A percentile compares a stretch with the other conserved stretches of the same genome.
Evolutionary conservation across 1,140 invertebrate genomes (phyloP).

Genomic region (Leptinotarsa texana): DNA sequence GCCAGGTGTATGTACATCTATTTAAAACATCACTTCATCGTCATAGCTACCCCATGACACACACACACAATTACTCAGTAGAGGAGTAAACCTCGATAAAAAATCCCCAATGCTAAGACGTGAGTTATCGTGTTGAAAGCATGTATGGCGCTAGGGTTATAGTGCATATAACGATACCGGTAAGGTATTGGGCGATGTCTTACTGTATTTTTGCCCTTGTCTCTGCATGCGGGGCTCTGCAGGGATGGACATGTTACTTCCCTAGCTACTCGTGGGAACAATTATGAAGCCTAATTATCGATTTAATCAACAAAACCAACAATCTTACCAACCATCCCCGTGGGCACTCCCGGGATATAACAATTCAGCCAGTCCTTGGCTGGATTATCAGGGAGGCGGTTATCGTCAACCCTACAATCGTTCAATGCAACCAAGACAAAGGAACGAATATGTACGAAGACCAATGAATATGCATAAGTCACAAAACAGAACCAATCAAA

Average conservation of each 20-base stretch:
- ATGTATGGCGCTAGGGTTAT: constrained; percentile 20
- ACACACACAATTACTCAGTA: background rate
- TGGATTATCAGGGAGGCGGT: background rate
- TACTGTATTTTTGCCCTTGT: constrained; percentile 7
- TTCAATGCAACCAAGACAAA: background rate
- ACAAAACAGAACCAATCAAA: constrained; percentile 1
- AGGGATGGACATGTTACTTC: constrained; percentile 15
- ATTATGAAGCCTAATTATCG: constrained; percentile 20
- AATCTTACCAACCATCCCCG: constrained; percentile 5
- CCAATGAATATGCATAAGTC: background rate
- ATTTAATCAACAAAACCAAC: constrained; percentile 9
- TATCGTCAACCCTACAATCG: background rate
- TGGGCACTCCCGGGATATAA: constrained; percentile 11
- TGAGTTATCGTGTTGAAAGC: constrained; percentile 21
- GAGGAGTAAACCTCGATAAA: constrained; percentile 45
- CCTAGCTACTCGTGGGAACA: constrained; percentile 27
- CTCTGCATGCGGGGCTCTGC: constrained; percentile 17
- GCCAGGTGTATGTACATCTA: no score
- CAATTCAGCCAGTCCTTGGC: background rate
- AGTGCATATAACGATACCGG: constrained; percentile 19
- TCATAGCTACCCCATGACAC: no score
- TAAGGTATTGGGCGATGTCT: background rate
- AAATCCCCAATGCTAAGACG: constrained; percentile 20
- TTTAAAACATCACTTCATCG: no score
- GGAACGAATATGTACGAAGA: background rate